These are phyloP conservation scores for Chloroclystis v-ata DNA, from an alignment of 2,888 invertebrate genomes.

Conservation along the genomic window DNA sequence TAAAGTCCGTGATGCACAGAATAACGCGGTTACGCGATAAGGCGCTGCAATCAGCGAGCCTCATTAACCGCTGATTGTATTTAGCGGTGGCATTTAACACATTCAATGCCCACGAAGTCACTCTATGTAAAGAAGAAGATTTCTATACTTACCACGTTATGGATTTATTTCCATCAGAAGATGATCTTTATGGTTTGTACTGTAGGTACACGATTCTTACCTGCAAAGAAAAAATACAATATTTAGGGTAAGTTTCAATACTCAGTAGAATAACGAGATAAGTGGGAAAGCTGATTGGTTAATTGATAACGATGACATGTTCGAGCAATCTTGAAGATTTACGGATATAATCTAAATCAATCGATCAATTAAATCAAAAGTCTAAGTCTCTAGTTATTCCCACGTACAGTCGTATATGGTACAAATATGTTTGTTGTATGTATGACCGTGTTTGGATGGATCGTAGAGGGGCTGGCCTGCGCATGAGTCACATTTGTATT, in stretches of 20 bases:
- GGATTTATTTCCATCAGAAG: no score
- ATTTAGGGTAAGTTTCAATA: no score
- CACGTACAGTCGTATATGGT: conserved; percentile 53
- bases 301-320: no score
- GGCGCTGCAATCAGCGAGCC: conserved; percentile 3
- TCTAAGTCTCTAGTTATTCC: conserved; percentile 37
- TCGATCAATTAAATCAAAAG: no score
- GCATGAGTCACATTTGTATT: conserved; percentile 39
- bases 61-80: neutral
- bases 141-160: no score
- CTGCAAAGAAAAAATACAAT: conserved; percentile 9
- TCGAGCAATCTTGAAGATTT: no score
- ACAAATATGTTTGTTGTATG: conserved; percentile 56
- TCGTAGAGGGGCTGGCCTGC: conserved; percentile 36
- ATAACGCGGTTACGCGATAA: conserved; percentile 13
- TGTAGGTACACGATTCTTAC: neutral
- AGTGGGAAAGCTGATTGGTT: no score
- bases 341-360: no score
- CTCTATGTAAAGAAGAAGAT: no score
- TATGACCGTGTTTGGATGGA: conserved; percentile 48
- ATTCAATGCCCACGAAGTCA: no score
- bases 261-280: no score
- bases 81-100: neutral
- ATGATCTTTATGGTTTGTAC: no score
- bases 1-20: conserved; percentile 22